Percentiles rank a stretch among this genome's conserved stretches.
These are phyloP conservation scores for Tetranychus cinnabarinus DNA, from an alignment of 1,140 invertebrate genomes.

Conservation along the genomic window DNA sequence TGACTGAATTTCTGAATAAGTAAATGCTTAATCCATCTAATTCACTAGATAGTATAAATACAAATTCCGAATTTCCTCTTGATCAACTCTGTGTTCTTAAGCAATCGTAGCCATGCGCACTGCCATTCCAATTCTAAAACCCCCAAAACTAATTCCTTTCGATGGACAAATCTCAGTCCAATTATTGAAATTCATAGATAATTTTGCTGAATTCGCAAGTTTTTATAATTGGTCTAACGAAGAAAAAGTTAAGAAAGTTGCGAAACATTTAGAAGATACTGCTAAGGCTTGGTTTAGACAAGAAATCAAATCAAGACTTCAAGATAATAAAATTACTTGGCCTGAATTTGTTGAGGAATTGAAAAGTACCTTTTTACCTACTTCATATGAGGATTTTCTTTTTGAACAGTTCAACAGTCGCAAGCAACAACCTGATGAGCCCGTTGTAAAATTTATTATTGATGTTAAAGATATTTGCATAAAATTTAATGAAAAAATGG, in stretches of 20 bases:
- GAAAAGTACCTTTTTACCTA: not conserved
- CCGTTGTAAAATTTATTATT: not conserved
- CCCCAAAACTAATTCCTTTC: not conserved
- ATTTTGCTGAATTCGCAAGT: not conserved
- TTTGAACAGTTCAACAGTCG: not conserved
- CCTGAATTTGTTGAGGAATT: not conserved
- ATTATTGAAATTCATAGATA: not conserved
- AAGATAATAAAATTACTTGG: not conserved
- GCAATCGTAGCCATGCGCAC: no score
- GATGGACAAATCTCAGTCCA: not conserved
- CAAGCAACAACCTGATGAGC: not conserved
- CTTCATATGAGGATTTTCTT: not conserved
- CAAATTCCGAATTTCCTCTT: no score
- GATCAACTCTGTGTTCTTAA: no score
- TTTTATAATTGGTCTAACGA: not conserved
- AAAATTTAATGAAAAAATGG: not conserved
- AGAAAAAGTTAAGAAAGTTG: not conserved
- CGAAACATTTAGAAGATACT: not conserved
- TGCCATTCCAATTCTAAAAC: no score
- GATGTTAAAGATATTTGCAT: not conserved
- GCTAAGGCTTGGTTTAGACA: not conserved
- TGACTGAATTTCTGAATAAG: no score
- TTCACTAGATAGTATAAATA: no score
- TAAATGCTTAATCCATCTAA: no score
- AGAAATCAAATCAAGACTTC: not conserved